These are phyloP conservation scores for Nemotelus nigrinus DNA, from an alignment of 2,888 invertebrate species.

Conservation along the genomic window DNA sequence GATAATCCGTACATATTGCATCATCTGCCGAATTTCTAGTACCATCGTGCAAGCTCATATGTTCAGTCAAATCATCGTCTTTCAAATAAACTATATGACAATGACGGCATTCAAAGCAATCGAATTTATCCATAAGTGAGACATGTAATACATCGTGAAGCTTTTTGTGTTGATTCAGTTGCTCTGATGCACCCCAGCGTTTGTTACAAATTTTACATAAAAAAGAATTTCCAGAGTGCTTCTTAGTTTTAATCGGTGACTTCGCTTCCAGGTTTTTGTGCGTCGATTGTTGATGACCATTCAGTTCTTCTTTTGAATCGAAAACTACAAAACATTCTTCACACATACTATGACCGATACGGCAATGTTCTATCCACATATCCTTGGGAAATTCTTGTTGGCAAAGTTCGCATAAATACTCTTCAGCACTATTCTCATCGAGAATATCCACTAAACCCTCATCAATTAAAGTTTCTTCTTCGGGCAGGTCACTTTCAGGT, in stretches of 20 bases:
- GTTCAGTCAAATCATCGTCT: conserved; percentile 21
- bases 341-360: conserved; percentile 7
- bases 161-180: conserved; percentile 46
- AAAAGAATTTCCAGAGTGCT: conserved; percentile 6
- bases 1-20: conserved; percentile 49
- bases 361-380: conserved; percentile 15
- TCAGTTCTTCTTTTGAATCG: conserved; percentile 16
- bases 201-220: conserved; percentile 46
- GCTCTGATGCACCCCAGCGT: conserved; percentile 29
- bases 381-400: conserved; percentile 4
- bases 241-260: background rate
- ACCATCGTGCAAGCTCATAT: conserved; percentile 28
- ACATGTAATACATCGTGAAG: conserved; percentile 46
- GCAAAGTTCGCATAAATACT: conserved; percentile 19
- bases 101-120: conserved; percentile 43
- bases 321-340: conserved; percentile 23
- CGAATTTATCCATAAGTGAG: conserved; percentile 23
- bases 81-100: conserved; percentile 44
- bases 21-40: background rate
- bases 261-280: background rate
- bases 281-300: conserved; percentile 20
- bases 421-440: background rate
- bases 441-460: background rate
- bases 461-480: conserved; percentile 1
- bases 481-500: background rate